Conservation (phyloP, 2,888 invertebrate genomes). For the Oxytorus armatus region DNA sequence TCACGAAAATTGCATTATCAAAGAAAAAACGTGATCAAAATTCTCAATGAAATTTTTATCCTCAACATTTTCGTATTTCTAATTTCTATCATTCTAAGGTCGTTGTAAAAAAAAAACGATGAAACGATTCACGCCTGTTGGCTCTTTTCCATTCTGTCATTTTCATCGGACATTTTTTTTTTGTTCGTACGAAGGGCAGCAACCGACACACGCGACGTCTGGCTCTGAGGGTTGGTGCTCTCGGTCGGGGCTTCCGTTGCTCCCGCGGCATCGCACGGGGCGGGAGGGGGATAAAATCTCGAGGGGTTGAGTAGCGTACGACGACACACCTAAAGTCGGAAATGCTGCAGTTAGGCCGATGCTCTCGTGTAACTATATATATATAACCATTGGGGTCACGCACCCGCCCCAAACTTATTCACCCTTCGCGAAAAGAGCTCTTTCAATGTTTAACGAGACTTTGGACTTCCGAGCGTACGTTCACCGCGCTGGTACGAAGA, state of each 20-base stretch:
- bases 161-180: not conserved
- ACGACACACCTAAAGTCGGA: constrained; percentile 13
- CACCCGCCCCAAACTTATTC: constrained; percentile 37
- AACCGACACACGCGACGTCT: constrained; percentile 26
- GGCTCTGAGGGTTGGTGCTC: constrained; percentile 7
- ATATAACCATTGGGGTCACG: constrained; percentile 14
- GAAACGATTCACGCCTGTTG: not conserved
- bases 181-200: constrained; percentile 1
- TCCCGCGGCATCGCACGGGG: no score
- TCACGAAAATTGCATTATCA: no score
- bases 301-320: constrained; percentile 20
- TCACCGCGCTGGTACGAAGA: not conserved
- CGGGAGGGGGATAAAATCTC: constrained; percentile 23
- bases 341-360: constrained; percentile 32
- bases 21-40: no score
- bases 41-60: no score
- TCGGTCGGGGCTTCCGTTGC: no score
- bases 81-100: not conserved
- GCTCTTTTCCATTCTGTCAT: not conserved
- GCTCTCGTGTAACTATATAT: constrained; percentile 1
- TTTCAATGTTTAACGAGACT: constrained; percentile 48
- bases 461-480: constrained; percentile 5
- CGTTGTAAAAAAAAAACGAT: not conserved
- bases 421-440: constrained; percentile 37
- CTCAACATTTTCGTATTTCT: no score